A percentile compares a stretch with the other conserved stretches of the same genome.
phyloP scores from a whole-genome alignment of 1,140 invertebrate species.

The Cydia splendana region DNA sequence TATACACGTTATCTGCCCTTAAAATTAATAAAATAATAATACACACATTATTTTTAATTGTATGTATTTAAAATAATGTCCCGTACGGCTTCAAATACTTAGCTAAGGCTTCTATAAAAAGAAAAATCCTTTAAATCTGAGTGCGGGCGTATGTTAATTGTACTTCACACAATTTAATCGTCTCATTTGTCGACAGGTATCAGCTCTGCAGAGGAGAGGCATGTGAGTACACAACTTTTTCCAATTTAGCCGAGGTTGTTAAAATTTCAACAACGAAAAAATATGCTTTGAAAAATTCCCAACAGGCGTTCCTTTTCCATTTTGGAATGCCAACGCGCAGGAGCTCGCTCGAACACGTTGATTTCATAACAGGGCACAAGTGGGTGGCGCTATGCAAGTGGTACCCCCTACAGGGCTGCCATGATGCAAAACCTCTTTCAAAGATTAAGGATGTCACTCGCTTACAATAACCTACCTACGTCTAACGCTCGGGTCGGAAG shows the following conservation, averaged over 20 bases:
- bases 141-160: neutral
- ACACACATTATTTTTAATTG: no score
- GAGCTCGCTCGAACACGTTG: conserved; percentile 76
- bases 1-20: no score
- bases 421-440: conserved; percentile 26
- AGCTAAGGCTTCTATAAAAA: no score
- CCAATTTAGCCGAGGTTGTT: conserved; percentile 60
- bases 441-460: conserved; percentile 9
- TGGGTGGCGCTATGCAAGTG: conserved; percentile 73
- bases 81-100: no score
- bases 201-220: conserved; percentile 84
- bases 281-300: conserved; percentile 70
- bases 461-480: neutral
- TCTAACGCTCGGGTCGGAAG: neutral
- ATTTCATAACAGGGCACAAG: conserved; percentile 78
- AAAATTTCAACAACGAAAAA: conserved; percentile 62
- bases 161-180: neutral
- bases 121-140: no score
- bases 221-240: conserved; percentile 81
- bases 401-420: conserved; percentile 56
- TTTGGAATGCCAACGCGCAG: conserved; percentile 66
- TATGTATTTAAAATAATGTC: no score
- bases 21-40: no score
- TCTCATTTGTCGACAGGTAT: conserved; percentile 81
- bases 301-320: conserved; percentile 68